Conservation (phyloP, 2,797 vertebrate genomes). For the Pteropus rufus region DNA sequence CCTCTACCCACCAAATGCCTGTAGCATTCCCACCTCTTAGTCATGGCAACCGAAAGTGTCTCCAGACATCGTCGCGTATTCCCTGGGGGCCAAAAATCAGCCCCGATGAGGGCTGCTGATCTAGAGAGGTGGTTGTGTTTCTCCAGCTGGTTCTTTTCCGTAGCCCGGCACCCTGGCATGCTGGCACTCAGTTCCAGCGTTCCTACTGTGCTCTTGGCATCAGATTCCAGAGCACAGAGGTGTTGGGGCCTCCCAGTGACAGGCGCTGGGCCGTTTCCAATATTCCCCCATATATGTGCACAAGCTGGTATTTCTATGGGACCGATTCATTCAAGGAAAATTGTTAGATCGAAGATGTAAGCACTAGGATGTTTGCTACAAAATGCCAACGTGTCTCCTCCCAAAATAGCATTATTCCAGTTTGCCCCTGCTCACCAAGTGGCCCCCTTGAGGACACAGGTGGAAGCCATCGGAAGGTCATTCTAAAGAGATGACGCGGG, state of each 20-base stretch:
- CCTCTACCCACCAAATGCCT: rapidly evolving
- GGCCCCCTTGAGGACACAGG: no score
- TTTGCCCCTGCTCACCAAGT: neutral
- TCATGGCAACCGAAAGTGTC: neutral
- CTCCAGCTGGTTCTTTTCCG: rapidly evolving
- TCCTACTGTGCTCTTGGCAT: no score
- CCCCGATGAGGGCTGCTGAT: neutral
- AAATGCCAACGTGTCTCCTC: rapidly evolving
- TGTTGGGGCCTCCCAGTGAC: rapidly evolving
- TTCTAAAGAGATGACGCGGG: neutral
- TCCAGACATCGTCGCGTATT: neutral
- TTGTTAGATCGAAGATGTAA: neutral
- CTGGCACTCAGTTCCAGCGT: rapidly evolving
- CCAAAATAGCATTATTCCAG: rapidly evolving
- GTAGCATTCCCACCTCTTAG: no score
- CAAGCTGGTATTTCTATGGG: rapidly evolving
- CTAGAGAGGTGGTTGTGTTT: rapidly evolving
- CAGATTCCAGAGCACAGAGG: neutral
- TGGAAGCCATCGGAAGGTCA: rapidly evolving
- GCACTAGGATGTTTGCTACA: neutral
- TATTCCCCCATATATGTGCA: rapidly evolving
- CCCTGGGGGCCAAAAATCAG: rapidly evolving
- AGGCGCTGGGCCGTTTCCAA: no score
- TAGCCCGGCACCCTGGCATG: rapidly evolving
- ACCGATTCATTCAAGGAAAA: neutral